phyloP scores from a whole-genome alignment of 2,888 invertebrate species.

The Drosophila anomalata region DNA sequence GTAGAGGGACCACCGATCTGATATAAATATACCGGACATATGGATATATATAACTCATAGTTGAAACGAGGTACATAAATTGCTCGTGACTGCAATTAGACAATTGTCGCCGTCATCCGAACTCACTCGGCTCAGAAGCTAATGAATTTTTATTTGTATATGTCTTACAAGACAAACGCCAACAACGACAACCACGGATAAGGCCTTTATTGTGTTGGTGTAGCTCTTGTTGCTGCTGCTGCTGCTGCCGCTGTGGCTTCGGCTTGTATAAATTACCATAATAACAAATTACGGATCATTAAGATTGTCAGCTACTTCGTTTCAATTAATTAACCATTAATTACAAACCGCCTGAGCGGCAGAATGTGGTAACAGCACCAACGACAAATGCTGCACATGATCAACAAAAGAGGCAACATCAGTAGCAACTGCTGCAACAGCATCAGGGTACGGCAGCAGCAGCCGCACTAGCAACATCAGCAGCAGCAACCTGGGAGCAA shows the following conservation, averaged over 20 bases:
- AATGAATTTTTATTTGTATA: conserved; percentile 79
- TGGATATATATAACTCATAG: conserved; percentile 63
- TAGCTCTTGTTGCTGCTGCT: conserved; percentile 52
- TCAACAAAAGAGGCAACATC: conserved; percentile 44
- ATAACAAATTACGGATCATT: conserved; percentile 81
- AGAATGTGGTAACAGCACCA: conserved; percentile 75
- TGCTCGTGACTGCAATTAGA: conserved; percentile 81
- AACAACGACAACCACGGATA: conserved; percentile 35
- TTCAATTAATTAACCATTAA: conserved; percentile 80
- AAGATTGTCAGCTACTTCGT: conserved; percentile 81
- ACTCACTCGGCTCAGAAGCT: conserved; percentile 70
- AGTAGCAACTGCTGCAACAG: conserved; percentile 22
- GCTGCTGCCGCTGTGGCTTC: conserved; percentile 26
- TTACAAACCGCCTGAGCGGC: conserved; percentile 79
- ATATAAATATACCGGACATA: conserved; percentile 34
- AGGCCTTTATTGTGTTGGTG: conserved; percentile 71
- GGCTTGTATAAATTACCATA: conserved; percentile 80
- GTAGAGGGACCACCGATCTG: conserved; percentile 19
- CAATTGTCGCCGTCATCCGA: conserved; percentile 79
- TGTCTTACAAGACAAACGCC: conserved; percentile 71
- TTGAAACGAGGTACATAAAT: conserved; percentile 71
- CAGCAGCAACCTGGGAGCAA: conserved; percentile 47
- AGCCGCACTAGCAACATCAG: conserved; percentile 31
- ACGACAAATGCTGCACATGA: conserved; percentile 73
- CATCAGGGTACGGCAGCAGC: conserved; percentile 15